Base-by-base conservation (phyloP, 2,797 vertebrate genomes). In the Galago senegalensis region DNA sequence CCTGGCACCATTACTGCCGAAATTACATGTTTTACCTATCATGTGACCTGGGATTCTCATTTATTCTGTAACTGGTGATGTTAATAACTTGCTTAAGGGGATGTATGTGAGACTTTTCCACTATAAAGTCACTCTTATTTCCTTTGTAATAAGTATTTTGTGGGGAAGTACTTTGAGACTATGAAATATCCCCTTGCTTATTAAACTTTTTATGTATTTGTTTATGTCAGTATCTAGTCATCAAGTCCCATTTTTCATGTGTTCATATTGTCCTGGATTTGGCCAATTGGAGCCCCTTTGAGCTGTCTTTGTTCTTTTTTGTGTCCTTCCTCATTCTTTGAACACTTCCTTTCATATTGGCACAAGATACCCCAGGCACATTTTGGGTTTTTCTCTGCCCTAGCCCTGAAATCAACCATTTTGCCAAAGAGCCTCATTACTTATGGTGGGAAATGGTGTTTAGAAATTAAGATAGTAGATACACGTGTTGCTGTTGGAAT, bases 271-370 rank as follows among this genome's bases (percentile, higher is more conserved):
- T 86, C 43, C 43, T 94, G 6, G 60, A 37, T 94, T 83, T 92
- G 79, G 73, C 43, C 25, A 23, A 0, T 31, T 53, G 46, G 72
- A 70, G 27, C 27, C 18, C 34, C n/a, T 90, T 83, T 3, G 49
- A 12, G 5, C 58, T 85, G 2, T 73, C 40, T 89, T 89, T 75
- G 53, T 94, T 72, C 25, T 90, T 89, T 89, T 94, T 93, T 49
- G 49, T 67, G 5, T 84, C 40, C 46, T 12, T 20, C 25, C 2
- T 75, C 16, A 20, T 89, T 92, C 56, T 93, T 84, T 43, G 21
- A 87, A 17, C 4, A 72, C 56, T 61, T 88, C 6, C 20, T 89
- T 94, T 83, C 34, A 69, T 89, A 86, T 70, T 87, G 46, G 40
- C 29, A 89, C 37, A 70, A 43, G 72, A 83, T 89, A 9, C 75